Base-by-base conservation (phyloP, 2,888 invertebrate genomes). In the Phaedon cochleariae region DNA sequence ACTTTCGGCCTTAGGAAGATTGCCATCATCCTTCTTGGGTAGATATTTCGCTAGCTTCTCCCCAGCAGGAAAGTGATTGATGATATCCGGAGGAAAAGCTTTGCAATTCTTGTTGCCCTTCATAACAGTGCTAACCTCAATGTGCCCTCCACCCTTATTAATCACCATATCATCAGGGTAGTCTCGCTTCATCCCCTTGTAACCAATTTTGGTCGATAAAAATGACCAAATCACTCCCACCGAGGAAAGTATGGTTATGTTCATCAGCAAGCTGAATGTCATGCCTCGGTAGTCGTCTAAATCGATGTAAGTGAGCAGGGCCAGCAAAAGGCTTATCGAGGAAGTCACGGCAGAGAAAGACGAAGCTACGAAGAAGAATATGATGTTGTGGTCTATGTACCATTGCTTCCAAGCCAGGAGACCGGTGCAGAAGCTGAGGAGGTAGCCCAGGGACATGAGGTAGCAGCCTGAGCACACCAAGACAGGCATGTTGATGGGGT, bases 301-400 rank as follows among this genome's bases (percentile, higher is more conserved):
- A 49, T 61, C 52, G 45, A 74, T 12, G 21, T 54, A 64, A 5
- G 74, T 73, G 18, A 74, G 29, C 2, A 88, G 68, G 17, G 76
- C 72, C 18, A 80, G 48, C 17, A 79, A 63, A 7, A 81, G 64
- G 49, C 76, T 76, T 26, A 84, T 74, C 0, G 85, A 74, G 0
- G 90, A 86, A 0, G 87, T 84, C 1, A 87, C 12, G 0, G 86
- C 84, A 0, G 89, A 87, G 62, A 89, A 76, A 22, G 86, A 78
- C 0, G 88, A 87, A 65, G 87, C 85, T 51, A 86, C 79, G 71
- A 90, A 89, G 70, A 90, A 84, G 84, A 87, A 87, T 0, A 85
- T 85, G 71, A 90, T 90, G 76, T 90, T 89, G 62, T 86, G 85
- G 74, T 90, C 90, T 49, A 89, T 86, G 76, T 90, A 90, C 90